Conservation (phyloP, 2,888 invertebrate species). For the Nomada goodeniana region DNA sequence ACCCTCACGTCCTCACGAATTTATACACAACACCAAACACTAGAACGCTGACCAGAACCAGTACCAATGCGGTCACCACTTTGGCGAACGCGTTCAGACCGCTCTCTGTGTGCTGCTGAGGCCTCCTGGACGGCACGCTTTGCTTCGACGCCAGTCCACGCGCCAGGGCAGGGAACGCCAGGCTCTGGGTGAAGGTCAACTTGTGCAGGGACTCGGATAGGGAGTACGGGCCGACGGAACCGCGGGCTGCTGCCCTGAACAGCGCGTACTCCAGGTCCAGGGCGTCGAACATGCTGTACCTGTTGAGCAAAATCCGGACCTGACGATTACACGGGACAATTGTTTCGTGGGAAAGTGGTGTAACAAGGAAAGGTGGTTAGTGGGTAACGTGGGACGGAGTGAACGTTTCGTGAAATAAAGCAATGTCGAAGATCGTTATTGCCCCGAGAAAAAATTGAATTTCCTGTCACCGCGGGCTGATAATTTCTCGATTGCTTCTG, state of each 20-base stretch:
- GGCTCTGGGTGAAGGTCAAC: constrained; percentile 90
- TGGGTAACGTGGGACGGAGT: no score
- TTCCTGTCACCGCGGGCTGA: no score
- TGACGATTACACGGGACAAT: no score
- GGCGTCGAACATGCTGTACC: constrained; percentile 90
- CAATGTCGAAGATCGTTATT: no score
- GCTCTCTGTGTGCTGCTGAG: constrained; percentile 87
- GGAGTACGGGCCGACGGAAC: constrained; percentile 90
- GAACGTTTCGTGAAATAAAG: no score
- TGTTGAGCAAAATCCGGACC: constrained; percentile 47
- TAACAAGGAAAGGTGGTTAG: no score
- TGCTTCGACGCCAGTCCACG: constrained; percentile 89
- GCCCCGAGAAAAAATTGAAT: no score
- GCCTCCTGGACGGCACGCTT: constrained; percentile 85
- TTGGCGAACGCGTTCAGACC: constrained; percentile 90
- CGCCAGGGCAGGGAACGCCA: constrained; percentile 90
- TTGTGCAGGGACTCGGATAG: constrained; percentile 90
- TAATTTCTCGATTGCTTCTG: no score
- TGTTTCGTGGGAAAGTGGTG: no score
- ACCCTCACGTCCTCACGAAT: constrained; percentile 91
- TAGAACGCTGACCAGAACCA: constrained; percentile 89
- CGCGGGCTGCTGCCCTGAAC: constrained; percentile 88
- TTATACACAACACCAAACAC: constrained; percentile 91
- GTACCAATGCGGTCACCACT: constrained; percentile 89
- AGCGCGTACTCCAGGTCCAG: constrained; percentile 90